phyloP scores from a whole-genome alignment of 2,888 invertebrate genomes.

The Drosophila borealis region DNA sequence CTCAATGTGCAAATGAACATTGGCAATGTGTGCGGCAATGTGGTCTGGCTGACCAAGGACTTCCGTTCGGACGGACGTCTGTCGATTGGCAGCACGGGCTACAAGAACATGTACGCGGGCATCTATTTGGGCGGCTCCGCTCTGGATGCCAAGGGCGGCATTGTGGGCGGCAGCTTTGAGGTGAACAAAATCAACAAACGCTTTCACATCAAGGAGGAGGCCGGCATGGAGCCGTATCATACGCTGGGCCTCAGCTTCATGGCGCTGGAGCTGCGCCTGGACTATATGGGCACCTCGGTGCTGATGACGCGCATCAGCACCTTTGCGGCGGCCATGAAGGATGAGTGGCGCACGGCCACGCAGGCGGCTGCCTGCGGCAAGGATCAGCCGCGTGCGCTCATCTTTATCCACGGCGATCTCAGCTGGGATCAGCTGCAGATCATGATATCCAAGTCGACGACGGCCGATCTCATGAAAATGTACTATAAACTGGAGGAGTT shows the following conservation, averaged over 20 bases:
- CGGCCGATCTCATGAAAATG: constrained; percentile 98
- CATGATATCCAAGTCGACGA: constrained; percentile 98
- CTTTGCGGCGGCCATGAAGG: constrained; percentile 91
- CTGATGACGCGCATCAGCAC: constrained; percentile 95
- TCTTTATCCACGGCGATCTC: constrained; percentile 96
- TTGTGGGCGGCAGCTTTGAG: constrained; percentile 98
- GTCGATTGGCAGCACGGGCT: constrained; percentile 96
- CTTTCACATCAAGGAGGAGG: constrained; percentile 95
- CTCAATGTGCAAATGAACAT: constrained; percentile 99
- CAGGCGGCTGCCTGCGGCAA: constrained; percentile 63
- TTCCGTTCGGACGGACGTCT: constrained; percentile 96
- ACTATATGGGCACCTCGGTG: constrained; percentile 99
- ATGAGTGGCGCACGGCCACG: constrained; percentile 91
- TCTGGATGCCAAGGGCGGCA: constrained; percentile 98
- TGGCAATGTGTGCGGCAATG: constrained; percentile 99
- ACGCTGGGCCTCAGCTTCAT: constrained; percentile 92
- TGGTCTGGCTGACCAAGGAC: constrained; percentile 96
- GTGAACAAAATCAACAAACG: constrained; percentile 95
- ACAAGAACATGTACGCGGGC: constrained; percentile 96
- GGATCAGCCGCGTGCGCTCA: constrained; percentile 89
- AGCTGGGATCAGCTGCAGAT: constrained; percentile 98
- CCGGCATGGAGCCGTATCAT: constrained; percentile 95
- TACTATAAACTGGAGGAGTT: constrained; percentile 98
- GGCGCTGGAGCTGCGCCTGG: constrained; percentile 95
- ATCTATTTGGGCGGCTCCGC: constrained; percentile 95